Evolutionary conservation across 1,140 invertebrate genomes (phyloP), one percentile per base, ranked within the genome.

Genomic region (Chelonus insularis): DNA sequence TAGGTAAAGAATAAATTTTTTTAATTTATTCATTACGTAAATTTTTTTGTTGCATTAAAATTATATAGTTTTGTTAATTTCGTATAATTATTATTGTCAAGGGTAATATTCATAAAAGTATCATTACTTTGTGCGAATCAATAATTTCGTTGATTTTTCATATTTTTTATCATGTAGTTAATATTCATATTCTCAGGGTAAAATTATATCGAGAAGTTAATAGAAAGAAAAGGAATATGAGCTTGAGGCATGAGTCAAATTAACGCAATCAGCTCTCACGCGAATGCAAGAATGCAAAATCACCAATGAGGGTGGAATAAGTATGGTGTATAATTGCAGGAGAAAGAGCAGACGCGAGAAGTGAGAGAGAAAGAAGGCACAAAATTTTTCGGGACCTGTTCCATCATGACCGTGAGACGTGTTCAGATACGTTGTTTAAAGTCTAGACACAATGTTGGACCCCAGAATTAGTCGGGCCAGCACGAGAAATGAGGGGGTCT

Each of bases 371-470:
- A 20, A 43, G 41, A 48, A 21, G 11, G 5, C 23, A 11, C 18
- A 9, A 5, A 21, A 25, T 25, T 45, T 23, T 18, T 37, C 7
- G 48, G 5, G 55, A 37, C 50, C 43, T 45, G 52, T 56, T 29
- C 50, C 51, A 50, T 34, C 50, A 18, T 52, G 43, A 45, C 60
- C 60, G 64, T 66, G 64, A 55, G 62, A 60, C 54, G 65, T 68
- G 66, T 72, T 73, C 74, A 72, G 76, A 78, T 29, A 29, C 76
- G 73, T 78, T 78, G 75, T 79, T 79, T 79, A 76, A 77, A 72
- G 77, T 79, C 77, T 79, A 79, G 77, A 79, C 77, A 72, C 73
- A 77, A 75, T 73, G 75, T 78, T 72, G 69, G 72, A 78, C 72
- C 75, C 76, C 63, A 60, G 72, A 78, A 79, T 79, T 79, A 79